Conservation (phyloP, 1,140 invertebrate genomes). For the Drosophila nebulosa region DNA sequence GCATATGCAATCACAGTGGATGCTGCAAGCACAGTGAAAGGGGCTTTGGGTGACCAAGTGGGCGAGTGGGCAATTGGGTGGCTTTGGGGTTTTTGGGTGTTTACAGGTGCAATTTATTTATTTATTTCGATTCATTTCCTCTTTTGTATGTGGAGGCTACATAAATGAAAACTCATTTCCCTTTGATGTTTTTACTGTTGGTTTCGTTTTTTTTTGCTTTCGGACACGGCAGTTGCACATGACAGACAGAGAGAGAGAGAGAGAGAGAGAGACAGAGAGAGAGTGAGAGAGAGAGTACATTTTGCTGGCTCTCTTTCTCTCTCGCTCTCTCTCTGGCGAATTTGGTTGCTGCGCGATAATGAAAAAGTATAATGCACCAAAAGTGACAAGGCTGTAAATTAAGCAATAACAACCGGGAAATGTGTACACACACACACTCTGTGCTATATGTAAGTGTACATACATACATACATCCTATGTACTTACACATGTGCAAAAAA, state of each 20-base stretch:
- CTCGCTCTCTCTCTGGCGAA: conserved; percentile 14
- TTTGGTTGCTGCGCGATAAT: conserved; percentile 68
- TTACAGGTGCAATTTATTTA: conserved; percentile 76
- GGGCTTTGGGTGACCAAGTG: not conserved
- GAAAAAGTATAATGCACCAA: conserved; percentile 78
- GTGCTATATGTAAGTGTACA: not conserved
- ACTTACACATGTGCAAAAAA: conserved; percentile 14
- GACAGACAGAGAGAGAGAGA: conserved; percentile 20
- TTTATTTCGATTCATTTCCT: conserved; percentile 80
- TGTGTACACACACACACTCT: conserved; percentile 57
- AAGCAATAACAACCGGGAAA: conserved; percentile 60
- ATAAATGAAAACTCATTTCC: conserved; percentile 80
- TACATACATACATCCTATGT: not conserved
- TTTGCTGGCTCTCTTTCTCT: not conserved
- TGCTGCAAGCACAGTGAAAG: conserved; percentile 16
- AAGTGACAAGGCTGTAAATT: conserved; percentile 79
- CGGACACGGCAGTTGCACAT: conserved; percentile 22
- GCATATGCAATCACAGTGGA: conserved; percentile 28
- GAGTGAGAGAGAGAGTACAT: not conserved
- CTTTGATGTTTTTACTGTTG: conserved; percentile 66
- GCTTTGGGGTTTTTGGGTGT: not conserved
- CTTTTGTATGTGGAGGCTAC: conserved; percentile 64
- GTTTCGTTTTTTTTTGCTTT: conserved; percentile 11
- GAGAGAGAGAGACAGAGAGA: not conserved
- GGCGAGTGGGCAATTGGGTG: not conserved